Percentiles rank a stretch among this genome's conserved stretches.
Conservation (phyloP, 2,888 invertebrate genomes). For the Cephalotes varians region DNA sequence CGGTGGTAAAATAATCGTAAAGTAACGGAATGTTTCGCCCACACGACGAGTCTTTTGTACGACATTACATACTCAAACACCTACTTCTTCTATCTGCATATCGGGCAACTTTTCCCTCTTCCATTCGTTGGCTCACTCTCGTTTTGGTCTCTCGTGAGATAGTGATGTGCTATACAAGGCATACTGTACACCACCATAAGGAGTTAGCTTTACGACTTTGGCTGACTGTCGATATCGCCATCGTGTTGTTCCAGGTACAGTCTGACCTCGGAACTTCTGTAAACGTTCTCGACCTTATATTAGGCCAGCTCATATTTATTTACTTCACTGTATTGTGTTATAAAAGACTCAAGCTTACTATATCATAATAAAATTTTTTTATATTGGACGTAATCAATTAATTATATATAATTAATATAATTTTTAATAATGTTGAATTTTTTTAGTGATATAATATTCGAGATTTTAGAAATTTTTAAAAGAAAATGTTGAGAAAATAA, state of each 20-base stretch:
- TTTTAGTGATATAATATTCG: background rate
- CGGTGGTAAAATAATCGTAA: slow-evolving; percentile 77
- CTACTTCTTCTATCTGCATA: slow-evolving; percentile 77
- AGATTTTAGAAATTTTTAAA: slow-evolving; percentile 9
- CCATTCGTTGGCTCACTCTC: slow-evolving; percentile 57
- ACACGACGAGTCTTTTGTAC: slow-evolving; percentile 70
- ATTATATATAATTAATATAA: background rate
- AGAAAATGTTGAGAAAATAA: slow-evolving; percentile 44
- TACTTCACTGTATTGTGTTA: background rate
- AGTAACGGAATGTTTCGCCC: slow-evolving; percentile 77
- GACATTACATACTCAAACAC: slow-evolving; percentile 73
- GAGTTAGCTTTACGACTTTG: slow-evolving; percentile 75
- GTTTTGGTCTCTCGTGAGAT: slow-evolving; percentile 72
- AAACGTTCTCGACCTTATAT: slow-evolving; percentile 36
- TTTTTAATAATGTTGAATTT: background rate
- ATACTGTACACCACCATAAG: slow-evolving; percentile 71
- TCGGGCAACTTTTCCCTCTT: slow-evolving; percentile 62
- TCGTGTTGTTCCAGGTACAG: slow-evolving; percentile 56
- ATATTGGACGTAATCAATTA: background rate
- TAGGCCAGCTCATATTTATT: slow-evolving; percentile 42
- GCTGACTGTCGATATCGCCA: slow-evolving; percentile 72
- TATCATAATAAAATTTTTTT: background rate
- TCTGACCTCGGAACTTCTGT: slow-evolving; percentile 69
- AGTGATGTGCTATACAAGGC: slow-evolving; percentile 69
- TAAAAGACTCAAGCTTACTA: background rate